Evolutionary conservation across 1,140 invertebrate genomes (phyloP), one percentile per base, ranked within the genome.

Genomic region (Ips nitidus): DNA sequence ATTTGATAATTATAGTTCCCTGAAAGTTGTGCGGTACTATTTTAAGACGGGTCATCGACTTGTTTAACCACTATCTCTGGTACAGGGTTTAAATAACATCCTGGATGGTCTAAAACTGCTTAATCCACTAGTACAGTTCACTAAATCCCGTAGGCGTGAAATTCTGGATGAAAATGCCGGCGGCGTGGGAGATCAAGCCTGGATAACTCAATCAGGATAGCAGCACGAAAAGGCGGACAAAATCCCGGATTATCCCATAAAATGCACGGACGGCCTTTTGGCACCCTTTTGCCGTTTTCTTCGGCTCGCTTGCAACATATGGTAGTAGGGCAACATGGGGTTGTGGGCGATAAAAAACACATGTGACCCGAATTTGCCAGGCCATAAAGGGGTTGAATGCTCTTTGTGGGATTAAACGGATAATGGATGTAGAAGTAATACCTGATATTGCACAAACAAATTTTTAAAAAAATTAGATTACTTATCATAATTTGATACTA

Each of bases 111-210:
- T 22, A 22, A 22, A 22, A 22, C 22, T 22, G 22, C 22, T 22
- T 22, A 22, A 22, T 22, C 22, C 22, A 22, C 22, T 22, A 22
- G 22, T 22, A 22, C 22, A 22, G 22, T 22, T 22, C 22, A 22
- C 22, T 22, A 22, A 22, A 22, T 22, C 22, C 22, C 22, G 22
- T 22, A 22, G 22, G 22, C 22, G 22, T 22, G 22, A 22, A 22
- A 22, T 22, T 22, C 22, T 22, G 22, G 22, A 22, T 22, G 22
- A 22, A 22, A 22, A 22, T 22, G 22, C 22, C 22, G 60, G 38
- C 60, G 60, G 60, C 60, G 60, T 62, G 60, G 60, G 60, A 62
- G 60, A 62, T 62, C 60, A 62, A 62, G 6, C 40, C 60, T 52
- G 60, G 60, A 62, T 62, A 62, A 62, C 39, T 52, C 7, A 45